Evolutionary conservation across 2,113 vertebrate species (phyloP), one percentile per base, ranked within the genome.

Genomic region (Thamnaconus septentrionalis): DNA sequence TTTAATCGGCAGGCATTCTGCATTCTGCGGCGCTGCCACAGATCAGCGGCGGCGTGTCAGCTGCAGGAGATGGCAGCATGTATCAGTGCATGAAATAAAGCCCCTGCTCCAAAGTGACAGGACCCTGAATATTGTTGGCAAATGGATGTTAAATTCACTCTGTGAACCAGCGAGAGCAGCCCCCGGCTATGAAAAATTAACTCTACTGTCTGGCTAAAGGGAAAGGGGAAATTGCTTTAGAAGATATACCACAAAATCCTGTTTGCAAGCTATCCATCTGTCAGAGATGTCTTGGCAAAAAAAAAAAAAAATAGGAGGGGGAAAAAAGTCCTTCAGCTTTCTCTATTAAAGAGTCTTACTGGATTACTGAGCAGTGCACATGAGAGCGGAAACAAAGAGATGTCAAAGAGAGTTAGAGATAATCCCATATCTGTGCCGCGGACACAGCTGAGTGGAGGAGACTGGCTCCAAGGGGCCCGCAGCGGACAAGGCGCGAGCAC

Each of bases 71-170:
- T 80, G 81, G 88, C 87, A 88, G 87, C 88, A 90, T 84, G 87
- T 88, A 89, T 86, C 88, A 83, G 86, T 87, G 84, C 86, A 91
- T 92, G 87, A 91, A 92, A 91, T 91, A 84, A 89, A 89, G 85
- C 80, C 69, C 66, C 66, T 83, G 81, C 77, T 85, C 81, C 78
- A 69, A 83, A 90, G 84, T 89, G 89, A 89, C 86, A 88, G 85
- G 86, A 31, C 55, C 70, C 83, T 75, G 87, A 81, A 86, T 88
- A 88, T 89, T 86, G 81, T 87, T 86, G 82, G 81, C 83, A 89
- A 87, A 89, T 82, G 73, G 85, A 90, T 86, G 80, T 84, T 86
- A 86, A 83, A 83, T 87, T 88, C 76, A 91, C 64, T 82, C 78
- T 71, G 72, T 71, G 18, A 84, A 79, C 80, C 83, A 88, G 75